Evolutionary conservation across 2,888 invertebrate genomes (phyloP).

Genomic region (Listrodromus nycthemerus): DNA sequence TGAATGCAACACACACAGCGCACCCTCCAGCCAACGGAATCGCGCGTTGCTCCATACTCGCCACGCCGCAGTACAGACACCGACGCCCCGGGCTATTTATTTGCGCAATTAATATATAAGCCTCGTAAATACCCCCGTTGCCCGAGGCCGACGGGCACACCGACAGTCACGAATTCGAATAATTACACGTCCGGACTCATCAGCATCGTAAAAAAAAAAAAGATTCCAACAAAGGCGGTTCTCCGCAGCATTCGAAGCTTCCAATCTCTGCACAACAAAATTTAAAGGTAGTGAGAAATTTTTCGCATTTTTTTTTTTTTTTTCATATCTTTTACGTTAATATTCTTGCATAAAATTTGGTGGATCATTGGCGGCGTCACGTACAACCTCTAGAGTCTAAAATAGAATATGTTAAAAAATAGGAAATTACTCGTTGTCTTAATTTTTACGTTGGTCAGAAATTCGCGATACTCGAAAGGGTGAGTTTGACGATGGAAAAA

Average conservation of each 20-base stretch:
- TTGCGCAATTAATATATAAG: slow-evolving; percentile 84
- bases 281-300: neutral
- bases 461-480: neutral
- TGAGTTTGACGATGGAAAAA: neutral
- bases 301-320: no score
- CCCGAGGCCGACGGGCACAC: slow-evolving; percentile 70
- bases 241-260: neutral
- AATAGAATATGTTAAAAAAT: no score
- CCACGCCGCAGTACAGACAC: slow-evolving; percentile 34
- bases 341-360: no score
- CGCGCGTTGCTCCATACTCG: slow-evolving; percentile 32
- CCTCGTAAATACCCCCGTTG: slow-evolving; percentile 81
- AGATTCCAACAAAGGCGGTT: neutral
- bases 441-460: neutral
- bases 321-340: no score
- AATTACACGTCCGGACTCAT: slow-evolving; percentile 80
- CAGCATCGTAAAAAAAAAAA: slow-evolving; percentile 75
- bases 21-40: slow-evolving; percentile 36
- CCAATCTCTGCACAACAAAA: neutral
- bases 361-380: no score
- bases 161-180: slow-evolving; percentile 76
- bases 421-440: no score
- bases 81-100: slow-evolving; percentile 80
- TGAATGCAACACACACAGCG: slow-evolving; percentile 34
- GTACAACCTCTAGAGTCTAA: no score